These are phyloP conservation scores for Geococcyx californianus DNA, from an alignment of 2,113 vertebrate species.

Conservation along the genomic window DNA sequence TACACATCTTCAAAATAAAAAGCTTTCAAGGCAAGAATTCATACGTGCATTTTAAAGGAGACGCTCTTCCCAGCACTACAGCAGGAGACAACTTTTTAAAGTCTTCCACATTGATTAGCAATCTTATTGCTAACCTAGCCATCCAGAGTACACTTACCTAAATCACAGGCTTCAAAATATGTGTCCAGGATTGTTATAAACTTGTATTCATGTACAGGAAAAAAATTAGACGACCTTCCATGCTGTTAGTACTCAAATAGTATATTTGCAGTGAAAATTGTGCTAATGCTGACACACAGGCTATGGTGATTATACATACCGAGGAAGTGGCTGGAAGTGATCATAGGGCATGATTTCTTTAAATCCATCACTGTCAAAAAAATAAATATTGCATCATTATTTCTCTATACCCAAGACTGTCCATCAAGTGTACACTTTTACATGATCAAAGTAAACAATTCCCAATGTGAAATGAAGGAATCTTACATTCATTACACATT, in stretches of 20 bases:
- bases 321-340: constrained; percentile 93
- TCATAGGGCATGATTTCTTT: constrained; percentile 97
- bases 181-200: neutral
- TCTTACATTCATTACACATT: neutral
- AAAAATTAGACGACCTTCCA: neutral
- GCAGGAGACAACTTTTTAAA: neutral
- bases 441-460: neutral
- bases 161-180: neutral
- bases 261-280: neutral
- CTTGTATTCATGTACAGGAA: neutral
- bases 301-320: constrained; percentile 76
- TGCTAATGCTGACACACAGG: neutral
- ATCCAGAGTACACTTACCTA: neutral
- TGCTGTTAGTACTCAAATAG: neutral
- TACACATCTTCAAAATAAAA: neutral
- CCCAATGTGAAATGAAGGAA: neutral
- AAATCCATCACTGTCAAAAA: constrained; percentile 88
- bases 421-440: neutral
- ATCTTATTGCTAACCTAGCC: neutral
- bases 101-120: neutral
- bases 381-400: constrained; percentile 43
- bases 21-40: neutral
- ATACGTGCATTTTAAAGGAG: neutral
- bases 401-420: neutral
- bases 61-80: neutral